Evolutionary conservation across 2,888 invertebrate species (phyloP), one percentile per base, ranked within the genome.

Genomic region (Rotaria sp.): DNA sequence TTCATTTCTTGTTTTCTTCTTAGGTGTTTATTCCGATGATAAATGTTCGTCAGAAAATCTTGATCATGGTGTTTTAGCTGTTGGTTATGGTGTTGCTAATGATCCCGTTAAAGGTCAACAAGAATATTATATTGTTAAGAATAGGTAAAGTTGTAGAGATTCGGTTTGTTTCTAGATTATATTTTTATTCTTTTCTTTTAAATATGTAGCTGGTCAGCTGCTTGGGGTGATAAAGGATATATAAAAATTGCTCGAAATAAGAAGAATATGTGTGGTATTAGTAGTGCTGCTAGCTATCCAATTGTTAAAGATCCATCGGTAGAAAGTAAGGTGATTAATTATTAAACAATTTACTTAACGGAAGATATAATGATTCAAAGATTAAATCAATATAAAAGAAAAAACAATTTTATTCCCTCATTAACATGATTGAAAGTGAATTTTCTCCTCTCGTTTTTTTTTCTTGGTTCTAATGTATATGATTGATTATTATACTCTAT

Each of bases 101-200:
- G 86, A 84, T 55, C 80, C 80, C 3, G 80, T 80, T n/a, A 80
- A 80, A 80, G 80, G 80, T 26, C 55, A 55, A 30, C 84, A 59
- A 84, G 86, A 84, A 30, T 86, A 86, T 75, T 86, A 84, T 30
- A 86, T 86, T 48, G 80, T 86, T 13, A 86, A 86, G 41, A 86
- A 86, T 57, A 85, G 84, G n/a, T 86, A 84, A 50, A 67, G 84
- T 24, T 80, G 1, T 45, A 2, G 0, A 45, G 3, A n/a, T 38
- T 18, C 0, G 15, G 5, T 41, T 24, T 45, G 18, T 7, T n/a
- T n/a, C 24, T n/a, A n/a, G n/a, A n/a, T 15, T 24, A 24, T 24
- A 2, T 55, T 24, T 55, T 55, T 55, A 4, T 35, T 10, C 10
- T 18, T 67, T 18, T 75, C n/a, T 75, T 38, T 41, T 75, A 1